Conservation (phyloP, 2,797 vertebrate species). For the Intellagama lesueurii region DNA sequence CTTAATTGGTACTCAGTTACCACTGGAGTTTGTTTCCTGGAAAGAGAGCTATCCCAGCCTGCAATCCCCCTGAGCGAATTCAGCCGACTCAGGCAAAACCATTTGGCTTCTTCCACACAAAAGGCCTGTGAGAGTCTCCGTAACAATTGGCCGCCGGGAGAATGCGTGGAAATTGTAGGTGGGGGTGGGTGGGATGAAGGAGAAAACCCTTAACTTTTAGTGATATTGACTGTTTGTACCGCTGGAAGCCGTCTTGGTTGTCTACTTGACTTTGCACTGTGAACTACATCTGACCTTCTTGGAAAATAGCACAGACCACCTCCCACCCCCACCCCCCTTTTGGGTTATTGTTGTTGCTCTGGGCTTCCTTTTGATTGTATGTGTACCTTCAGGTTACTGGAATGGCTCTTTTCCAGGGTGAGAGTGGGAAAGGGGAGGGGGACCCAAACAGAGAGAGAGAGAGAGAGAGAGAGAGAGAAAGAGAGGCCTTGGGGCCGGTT, state of each 20-base stretch:
- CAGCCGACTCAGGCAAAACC: conserved; percentile 15
- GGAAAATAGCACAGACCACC: conserved; percentile 70
- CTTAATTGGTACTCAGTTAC: too few relatives aligned
- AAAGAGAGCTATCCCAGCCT: too few relatives aligned
- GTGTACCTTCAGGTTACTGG: conserved; percentile 72
- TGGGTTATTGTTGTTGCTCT: conserved; percentile 44
- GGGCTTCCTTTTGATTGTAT: conserved; percentile 73
- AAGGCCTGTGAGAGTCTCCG: conserved; percentile 25
- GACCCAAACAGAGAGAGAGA: conserved; percentile 16
- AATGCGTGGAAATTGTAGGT: conserved; percentile 43
- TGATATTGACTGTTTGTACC: conserved; percentile 70
- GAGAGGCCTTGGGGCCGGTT: conserved; percentile 67
- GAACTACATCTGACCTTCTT: conserved; percentile 73
- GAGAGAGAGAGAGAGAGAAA: conserved; percentile 70
- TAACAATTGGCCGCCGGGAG: conserved; percentile 53
- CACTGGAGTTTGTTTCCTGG: too few relatives aligned
- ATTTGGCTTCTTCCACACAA: background rate
- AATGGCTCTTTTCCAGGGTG: conserved; percentile 74
- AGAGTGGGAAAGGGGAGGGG: conserved; percentile 38
- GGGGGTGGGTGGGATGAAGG: conserved; percentile 1
- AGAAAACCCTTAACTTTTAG: conserved; percentile 67
- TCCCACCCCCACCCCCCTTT: conserved; percentile 16
- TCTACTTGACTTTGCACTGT: conserved; percentile 72
- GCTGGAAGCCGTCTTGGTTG: conserved; percentile 71
- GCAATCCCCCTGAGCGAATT: conserved; percentile 17